Evolutionary conservation across 2,888 invertebrate genomes (phyloP).

Genomic region (Drosophila bunnanda): DNA sequence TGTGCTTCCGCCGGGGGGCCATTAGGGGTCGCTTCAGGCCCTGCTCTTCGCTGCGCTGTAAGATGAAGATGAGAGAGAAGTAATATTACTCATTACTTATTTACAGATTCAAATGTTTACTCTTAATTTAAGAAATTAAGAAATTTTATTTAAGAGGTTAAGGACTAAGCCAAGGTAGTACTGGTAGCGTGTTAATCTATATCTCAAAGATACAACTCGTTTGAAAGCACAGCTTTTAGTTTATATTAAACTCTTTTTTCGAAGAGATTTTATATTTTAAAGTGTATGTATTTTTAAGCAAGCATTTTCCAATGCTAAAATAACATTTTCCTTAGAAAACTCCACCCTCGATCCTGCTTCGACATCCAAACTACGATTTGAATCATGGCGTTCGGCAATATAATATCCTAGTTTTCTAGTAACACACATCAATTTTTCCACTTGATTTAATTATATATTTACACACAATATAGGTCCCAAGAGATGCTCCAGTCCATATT

Average conservation of each 20-base stretch:
- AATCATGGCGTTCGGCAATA: background rate
- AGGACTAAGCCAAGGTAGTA: too few relatives aligned
- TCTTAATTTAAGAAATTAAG: too few relatives aligned
- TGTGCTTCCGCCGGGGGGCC: conserved; percentile 88
- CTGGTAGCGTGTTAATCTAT: background rate
- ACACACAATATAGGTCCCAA: background rate
- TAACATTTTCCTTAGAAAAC: background rate
- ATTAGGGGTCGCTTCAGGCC: conserved; percentile 90
- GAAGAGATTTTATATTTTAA: background rate
- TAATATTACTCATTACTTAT: background rate
- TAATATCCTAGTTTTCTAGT: background rate
- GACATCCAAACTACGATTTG: too few relatives aligned
- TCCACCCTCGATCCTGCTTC: too few relatives aligned
- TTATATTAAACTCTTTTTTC: too few relatives aligned
- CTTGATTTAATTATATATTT: background rate
- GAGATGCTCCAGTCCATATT: background rate
- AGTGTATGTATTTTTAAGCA: background rate
- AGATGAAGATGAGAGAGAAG: conserved; percentile 9
- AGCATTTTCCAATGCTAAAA: background rate
- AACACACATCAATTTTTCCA: background rate
- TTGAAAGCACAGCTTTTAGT: background rate
- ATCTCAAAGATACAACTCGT: background rate
- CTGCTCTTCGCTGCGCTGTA: conserved; percentile 87
- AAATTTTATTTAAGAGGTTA: too few relatives aligned
- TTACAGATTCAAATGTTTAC: too few relatives aligned